Percentiles rank a stretch among this genome's conserved stretches.
phyloP scores from a whole-genome alignment of 2,113 vertebrate species.

The Cottus gobio region DNA sequence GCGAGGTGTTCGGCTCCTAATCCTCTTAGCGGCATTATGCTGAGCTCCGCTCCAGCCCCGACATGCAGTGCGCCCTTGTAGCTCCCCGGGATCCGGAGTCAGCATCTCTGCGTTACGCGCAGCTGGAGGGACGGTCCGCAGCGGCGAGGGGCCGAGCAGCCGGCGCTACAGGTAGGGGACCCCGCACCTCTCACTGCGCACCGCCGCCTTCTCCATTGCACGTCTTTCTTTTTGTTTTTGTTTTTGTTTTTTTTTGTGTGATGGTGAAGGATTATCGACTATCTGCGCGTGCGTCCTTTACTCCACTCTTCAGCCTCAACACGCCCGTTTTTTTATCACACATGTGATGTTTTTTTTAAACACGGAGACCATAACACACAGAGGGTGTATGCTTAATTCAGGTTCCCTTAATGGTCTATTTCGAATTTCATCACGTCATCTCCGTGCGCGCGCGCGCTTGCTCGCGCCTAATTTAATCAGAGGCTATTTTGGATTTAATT shows the following conservation, averaged over 20 bases:
- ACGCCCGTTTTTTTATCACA: not conserved
- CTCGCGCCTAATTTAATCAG: not conserved
- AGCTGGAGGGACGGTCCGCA: conserved; percentile 64
- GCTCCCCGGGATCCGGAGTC: conserved; percentile 73
- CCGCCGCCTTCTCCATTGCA: not conserved
- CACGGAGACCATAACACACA: not conserved
- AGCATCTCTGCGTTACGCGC: conserved; percentile 72
- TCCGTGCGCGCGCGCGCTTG: not conserved
- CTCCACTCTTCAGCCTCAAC: not conserved
- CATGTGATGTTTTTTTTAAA: not conserved
- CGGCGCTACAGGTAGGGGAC: conserved; percentile 60
- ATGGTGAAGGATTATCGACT: not conserved
- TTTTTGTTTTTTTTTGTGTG: not conserved
- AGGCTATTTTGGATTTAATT: not conserved
- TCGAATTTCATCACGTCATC: conserved; percentile 12
- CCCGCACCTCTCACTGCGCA: not conserved
- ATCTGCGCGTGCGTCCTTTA: conserved; percentile 21
- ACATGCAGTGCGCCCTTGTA: conserved; percentile 82
- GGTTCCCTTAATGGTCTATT: not conserved
- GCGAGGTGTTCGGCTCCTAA: conserved; percentile 72
- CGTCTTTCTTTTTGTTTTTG: not conserved
- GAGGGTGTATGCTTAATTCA: not conserved
- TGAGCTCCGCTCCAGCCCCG: conserved; percentile 78
- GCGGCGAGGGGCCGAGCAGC: conserved; percentile 29
- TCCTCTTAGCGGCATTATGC: conserved; percentile 90